Evolutionary conservation across 2,113 vertebrate species (phyloP), one percentile per base, ranked within the genome.

Genomic region (Macquaria ambigua): DNA sequence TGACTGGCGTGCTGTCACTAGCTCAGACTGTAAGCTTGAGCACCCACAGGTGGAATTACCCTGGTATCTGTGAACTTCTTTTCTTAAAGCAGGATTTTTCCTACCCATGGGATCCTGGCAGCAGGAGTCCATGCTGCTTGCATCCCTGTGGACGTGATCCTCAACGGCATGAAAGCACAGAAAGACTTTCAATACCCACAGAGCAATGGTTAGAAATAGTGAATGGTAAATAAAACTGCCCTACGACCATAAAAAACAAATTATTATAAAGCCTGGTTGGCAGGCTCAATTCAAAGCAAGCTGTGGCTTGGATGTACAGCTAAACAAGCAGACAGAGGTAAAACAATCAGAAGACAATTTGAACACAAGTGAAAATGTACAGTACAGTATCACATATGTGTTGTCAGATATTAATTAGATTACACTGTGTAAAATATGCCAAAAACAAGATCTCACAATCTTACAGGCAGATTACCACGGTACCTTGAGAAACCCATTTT

Each of bases 121-220:
- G 68, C 75, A 77, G 83, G 71, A 69, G 59, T 58, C 37, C 56
- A 20, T 56, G 71, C 56, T 64, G 62, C 28, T 71, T 23, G 11
- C n/a, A 39, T 83, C 31, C 41, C 72, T 16, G 50, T 5, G 3
- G 81, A 77, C 61, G 25, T 77, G 61, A 66, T 79, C 52, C 31
- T 74, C 8, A 41, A 15, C 69, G 66, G 39, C 68, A 74, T 56
- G 69, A 48, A 74, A n/a, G 31, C 39, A 53, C 6, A 39, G 14
- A 81, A 86, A 84, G 34, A 53, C 31, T 31, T 80, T 73, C 5
- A 63, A 5, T 52, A 67, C 69, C 64, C 69, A 73, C 69, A 31
- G 72, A 81, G 76, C 28, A 37, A 48, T n/a, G 20, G 48, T 34
- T 77, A 68, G 31, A 72, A 80, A 71, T 55, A 14, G 15, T 63